phyloP scores from a whole-genome alignment of 2,797 vertebrate genomes.

The Myioborus melanocephalus region DNA sequence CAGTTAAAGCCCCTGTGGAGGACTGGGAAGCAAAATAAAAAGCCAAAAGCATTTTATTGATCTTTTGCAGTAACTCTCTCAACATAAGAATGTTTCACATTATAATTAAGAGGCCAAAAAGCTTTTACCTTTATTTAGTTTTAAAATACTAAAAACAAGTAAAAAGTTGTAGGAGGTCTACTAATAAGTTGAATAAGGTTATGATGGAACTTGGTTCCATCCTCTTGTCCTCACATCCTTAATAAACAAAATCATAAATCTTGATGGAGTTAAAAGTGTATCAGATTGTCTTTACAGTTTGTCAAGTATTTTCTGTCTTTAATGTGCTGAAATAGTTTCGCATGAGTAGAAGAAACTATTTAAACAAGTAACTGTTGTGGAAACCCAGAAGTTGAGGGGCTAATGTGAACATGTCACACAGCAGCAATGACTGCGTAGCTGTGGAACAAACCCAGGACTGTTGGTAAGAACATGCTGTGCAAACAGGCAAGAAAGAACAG shows the following conservation, averaged over 20 bases:
- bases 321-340: neutral
- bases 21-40: neutral
- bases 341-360: neutral
- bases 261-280: neutral
- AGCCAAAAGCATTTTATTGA: neutral
- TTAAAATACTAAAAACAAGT: neutral
- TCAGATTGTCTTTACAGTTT: neutral
- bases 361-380: neutral
- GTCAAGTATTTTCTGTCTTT: neutral
- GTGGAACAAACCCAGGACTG: neutral
- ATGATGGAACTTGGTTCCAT: neutral
- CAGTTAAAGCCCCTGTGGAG: neutral
- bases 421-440: rapidly evolving
- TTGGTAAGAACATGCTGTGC: neutral
- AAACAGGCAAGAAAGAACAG: too few species aligned
- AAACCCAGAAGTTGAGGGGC: neutral
- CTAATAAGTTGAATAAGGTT: neutral
- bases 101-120: neutral
- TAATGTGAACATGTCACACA: rapidly evolving
- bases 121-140: neutral
- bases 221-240: neutral
- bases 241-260: neutral
- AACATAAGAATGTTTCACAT: neutral
- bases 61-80: neutral
- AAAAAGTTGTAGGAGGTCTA: neutral